These are phyloP conservation scores for Leucoraja erinaceus DNA, from an alignment of 2,113 vertebrate genomes.

Conservation along the genomic window DNA sequence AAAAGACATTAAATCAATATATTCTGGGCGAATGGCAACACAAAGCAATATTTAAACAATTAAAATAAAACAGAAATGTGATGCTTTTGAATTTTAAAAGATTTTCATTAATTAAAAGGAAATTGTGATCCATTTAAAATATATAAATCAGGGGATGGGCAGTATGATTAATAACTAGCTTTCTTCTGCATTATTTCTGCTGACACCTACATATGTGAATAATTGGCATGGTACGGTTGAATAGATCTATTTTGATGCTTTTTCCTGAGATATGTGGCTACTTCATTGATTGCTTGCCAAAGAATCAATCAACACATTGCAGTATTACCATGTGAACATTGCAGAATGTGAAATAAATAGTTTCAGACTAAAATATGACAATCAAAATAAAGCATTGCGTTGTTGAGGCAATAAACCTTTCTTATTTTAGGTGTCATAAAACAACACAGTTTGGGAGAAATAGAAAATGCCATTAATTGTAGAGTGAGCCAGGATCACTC, in stretches of 20 bases:
- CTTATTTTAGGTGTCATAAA: too few species aligned
- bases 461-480: too few species aligned
- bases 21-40: not conserved
- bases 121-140: not conserved
- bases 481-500: too few species aligned
- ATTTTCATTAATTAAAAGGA: not conserved
- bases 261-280: not conserved
- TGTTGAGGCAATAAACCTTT: too few species aligned
- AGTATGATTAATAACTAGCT: not conserved
- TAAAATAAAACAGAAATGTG: not conserved
- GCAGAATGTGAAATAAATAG: not conserved
- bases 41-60: not conserved
- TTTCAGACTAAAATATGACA: not conserved
- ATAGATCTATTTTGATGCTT: not conserved
- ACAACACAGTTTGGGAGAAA: too few species aligned
- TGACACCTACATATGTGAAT: not conserved
- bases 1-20: constrained; percentile 15
- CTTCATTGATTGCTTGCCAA: not conserved
- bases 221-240: not conserved
- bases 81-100: not conserved
- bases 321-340: not conserved
- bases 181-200: not conserved
- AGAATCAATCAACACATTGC: not conserved
- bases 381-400: too few species aligned
- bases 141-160: not conserved